Evolutionary conservation across 2,888 invertebrate species (phyloP), one percentile per base, ranked within the genome.

Genomic region (Ophion costatus): DNA sequence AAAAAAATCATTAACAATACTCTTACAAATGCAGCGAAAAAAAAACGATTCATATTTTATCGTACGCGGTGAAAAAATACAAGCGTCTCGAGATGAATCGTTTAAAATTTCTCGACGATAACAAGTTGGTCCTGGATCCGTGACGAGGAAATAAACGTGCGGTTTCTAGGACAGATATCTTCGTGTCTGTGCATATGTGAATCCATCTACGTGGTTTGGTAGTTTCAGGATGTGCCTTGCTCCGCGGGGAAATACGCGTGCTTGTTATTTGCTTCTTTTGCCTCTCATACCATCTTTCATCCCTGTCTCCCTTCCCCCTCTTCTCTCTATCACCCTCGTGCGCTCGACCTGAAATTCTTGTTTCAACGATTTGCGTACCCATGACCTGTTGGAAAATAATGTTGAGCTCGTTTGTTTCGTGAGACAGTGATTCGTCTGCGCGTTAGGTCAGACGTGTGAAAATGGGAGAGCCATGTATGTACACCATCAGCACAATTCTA

Each of bases 361-460:
- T 69, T n/a, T 33, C 75, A 70, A 14, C 61, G 89, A 89, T 57
- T 73, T 38, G 56, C n/a, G 5, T 38, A 56, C 10, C 20, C 33
- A 90, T 89, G 89, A 89, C 87, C 89, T 82, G 85, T 85, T 87
- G 86, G 86, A 88, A 90, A 92, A 91, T 92, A 90, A 90, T 89
- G 90, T 87, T 87, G 87, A 85, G 87, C 88, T 90, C 90, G 89
- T 92, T 91, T 91, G 90, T 91, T 88, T 87, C 89, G 88, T 88
- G 90, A 88, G 90, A 89, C 90, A 89, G 91, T 91, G 91, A 91
- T 92, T 92, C 91, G 90, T 91, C 88, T 89, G 64, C 66, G 78
- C 66, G 87, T 74, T 83, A 66, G 84, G 88, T 89, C 85, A 87
- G 89, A 88, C 88, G 88, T 86, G 89, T 88, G 90, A 89, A 88